These are phyloP conservation scores for Cryptotermes secundus DNA, from an alignment of 1,140 invertebrate species.

Conservation along the genomic window DNA sequence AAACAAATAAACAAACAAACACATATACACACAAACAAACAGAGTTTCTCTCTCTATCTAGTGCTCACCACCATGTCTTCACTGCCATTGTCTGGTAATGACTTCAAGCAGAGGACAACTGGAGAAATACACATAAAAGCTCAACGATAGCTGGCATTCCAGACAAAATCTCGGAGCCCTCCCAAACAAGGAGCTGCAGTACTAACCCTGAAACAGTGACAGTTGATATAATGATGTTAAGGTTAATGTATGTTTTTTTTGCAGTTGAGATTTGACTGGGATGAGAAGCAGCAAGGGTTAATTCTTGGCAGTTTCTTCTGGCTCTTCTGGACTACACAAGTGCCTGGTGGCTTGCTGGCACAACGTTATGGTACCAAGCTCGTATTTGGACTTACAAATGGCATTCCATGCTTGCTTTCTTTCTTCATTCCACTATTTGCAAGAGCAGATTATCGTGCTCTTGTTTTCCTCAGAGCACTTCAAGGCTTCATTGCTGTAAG, in stretches of 20 bases:
- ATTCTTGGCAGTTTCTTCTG: slow-evolving; percentile 73
- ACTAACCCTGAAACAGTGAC: too few relatives aligned
- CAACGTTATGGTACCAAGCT: slow-evolving; percentile 69
- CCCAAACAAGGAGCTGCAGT: too few relatives aligned
- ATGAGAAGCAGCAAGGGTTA: slow-evolving; percentile 64
- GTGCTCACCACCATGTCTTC: too few relatives aligned
- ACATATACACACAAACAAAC: too few relatives aligned
- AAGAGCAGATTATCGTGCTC: slow-evolving; percentile 55
- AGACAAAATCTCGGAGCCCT: too few relatives aligned
- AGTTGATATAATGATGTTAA: too few relatives aligned
- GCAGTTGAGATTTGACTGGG: slow-evolving; percentile 58
- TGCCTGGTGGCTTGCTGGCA: slow-evolving; percentile 74
- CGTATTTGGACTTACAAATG: slow-evolving; percentile 69
- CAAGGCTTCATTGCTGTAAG: slow-evolving; percentile 72
- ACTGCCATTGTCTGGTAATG: too few relatives aligned
- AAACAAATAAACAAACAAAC: too few relatives aligned
- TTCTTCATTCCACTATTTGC: slow-evolving; percentile 67
- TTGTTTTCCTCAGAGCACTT: slow-evolving; percentile 64
- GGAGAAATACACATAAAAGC: too few relatives aligned
- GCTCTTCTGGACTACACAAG: slow-evolving; percentile 69
- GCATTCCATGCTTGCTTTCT: slow-evolving; percentile 65
- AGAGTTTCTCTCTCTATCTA: too few relatives aligned
- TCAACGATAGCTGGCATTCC: too few relatives aligned
- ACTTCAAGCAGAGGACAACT: too few relatives aligned
- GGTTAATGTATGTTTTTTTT: background rate